phyloP scores from a whole-genome alignment of 2,888 invertebrate genomes.

The Dexiosoma caninum region DNA sequence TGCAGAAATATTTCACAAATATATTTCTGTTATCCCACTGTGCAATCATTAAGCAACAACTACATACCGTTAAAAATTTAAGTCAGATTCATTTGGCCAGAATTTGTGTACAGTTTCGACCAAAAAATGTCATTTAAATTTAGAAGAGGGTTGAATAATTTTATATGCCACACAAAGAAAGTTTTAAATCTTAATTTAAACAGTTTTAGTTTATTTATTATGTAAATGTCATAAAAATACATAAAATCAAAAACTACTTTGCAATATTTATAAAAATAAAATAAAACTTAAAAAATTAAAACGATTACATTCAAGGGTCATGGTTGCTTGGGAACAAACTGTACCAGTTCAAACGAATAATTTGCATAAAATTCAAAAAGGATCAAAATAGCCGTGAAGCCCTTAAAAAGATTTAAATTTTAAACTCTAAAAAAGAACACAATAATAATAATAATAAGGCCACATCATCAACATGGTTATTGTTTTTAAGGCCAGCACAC shows the following conservation, averaged over 20 bases:
- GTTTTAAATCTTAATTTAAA: not conserved
- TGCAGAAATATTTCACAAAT: no score
- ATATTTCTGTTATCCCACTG: no score
- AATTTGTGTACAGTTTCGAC: slow-evolving; percentile 8
- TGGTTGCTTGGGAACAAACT: slow-evolving; percentile 45
- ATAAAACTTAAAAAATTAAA: slow-evolving; percentile 72
- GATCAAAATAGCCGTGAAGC: slow-evolving; percentile 53
- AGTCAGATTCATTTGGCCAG: not conserved
- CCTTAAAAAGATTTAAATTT: slow-evolving; percentile 57
- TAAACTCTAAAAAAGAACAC: slow-evolving; percentile 44
- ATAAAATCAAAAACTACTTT: slow-evolving; percentile 66
- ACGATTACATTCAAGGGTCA: slow-evolving; percentile 69
- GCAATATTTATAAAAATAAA: slow-evolving; percentile 67
- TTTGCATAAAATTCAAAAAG: slow-evolving; percentile 49
- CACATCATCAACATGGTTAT: slow-evolving; percentile 29
- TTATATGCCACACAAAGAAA: not conserved
- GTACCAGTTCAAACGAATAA: slow-evolving; percentile 32
- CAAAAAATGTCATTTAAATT: slow-evolving; percentile 6
- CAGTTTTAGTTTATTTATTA: slow-evolving; percentile 5
- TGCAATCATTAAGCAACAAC: no score
- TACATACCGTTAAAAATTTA: not conserved
- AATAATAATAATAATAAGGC: slow-evolving; percentile 33
- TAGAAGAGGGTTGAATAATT: not conserved
- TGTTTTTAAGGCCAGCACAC: not conserved
- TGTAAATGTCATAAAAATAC: slow-evolving; percentile 48